These are phyloP conservation scores for Spialia ferax DNA, from an alignment of 2,888 invertebrate species.

Conservation along the genomic window DNA sequence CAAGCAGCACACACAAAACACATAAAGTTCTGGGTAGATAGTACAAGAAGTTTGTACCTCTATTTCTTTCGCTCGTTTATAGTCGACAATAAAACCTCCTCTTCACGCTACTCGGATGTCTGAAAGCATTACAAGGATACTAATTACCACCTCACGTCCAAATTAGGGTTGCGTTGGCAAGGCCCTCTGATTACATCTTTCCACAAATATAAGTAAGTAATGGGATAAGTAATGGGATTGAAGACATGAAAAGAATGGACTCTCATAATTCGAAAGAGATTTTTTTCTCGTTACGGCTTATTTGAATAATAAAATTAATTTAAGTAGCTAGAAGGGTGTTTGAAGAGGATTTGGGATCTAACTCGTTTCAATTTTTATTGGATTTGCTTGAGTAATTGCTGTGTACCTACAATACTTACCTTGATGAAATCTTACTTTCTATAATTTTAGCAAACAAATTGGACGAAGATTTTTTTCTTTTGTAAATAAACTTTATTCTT, in stretches of 20 bases:
- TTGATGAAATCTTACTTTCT: background rate
- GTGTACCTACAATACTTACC: background rate
- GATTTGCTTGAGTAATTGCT: background rate
- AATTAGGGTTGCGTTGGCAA: conserved; percentile 22
- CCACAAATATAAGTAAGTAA: conserved; percentile 24
- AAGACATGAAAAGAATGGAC: conserved; percentile 7
- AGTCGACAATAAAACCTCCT: background rate
- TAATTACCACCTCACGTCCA: conserved; percentile 30
- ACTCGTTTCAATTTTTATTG: background rate
- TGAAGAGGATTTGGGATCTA: background rate
- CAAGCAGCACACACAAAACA: too few species aligned
- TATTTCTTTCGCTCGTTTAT: background rate
- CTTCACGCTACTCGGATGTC: background rate
- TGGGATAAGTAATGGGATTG: conserved; percentile 25
- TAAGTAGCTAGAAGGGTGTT: background rate
- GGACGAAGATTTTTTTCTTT: too few species aligned
- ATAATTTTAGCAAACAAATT: too few species aligned
- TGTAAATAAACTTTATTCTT: too few species aligned
- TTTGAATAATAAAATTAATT: conserved; percentile 10
- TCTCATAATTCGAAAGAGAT: conserved; percentile 14
- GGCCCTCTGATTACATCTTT: conserved; percentile 25
- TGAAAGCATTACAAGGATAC: conserved; percentile 26
- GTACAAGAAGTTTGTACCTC: too few species aligned
- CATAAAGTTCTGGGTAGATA: too few species aligned
- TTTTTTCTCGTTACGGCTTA: conserved; percentile 12